Evolutionary conservation across 2,888 invertebrate genomes (phyloP), one percentile per base, ranked within the genome.

Genomic region (Erebia aethiops): DNA sequence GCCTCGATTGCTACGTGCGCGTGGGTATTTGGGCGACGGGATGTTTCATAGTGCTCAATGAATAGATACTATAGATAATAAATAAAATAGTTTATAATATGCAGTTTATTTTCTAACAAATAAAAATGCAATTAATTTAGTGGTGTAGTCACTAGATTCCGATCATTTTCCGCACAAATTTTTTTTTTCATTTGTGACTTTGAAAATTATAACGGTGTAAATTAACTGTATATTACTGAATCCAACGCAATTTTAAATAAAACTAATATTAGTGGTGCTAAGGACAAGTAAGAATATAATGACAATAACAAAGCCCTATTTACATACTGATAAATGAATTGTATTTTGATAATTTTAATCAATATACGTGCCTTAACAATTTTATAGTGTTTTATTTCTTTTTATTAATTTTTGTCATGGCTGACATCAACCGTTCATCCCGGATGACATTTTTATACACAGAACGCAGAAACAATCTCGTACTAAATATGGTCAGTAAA

Each of bases 1-100:
- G 92, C 92, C 91, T 90, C 77, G 77, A 83, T 88, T 91, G 92
- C 92, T 93, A 92, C 87, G 92, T 87, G 67, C 74, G 80, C 73
- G 80, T 77, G 83, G 87, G 85, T 78, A 16, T 77, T 64, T 75
- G 74, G 86, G 86, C 81, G 79, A 79, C 80, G 76, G 85, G 82
- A 72, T 75, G 75, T 82, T 84, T 82, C 81, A 68, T 69, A 71
- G 69, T 60, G 70, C 73, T 74, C 73, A 74, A 67, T 71, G 73
- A 67, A 67, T 52, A 35, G 35, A 35, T 35, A 49, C 14, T 62
- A 9, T 49, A 62, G 21, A 62, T 14, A 21, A 62, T 49, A 62
- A 49, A 21, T 46, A 43, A 16, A 21, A 43, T 56, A 57, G 18
- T 46, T 62, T 8, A n/a, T 21, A 26, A 67, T 26, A 49, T 49